Conservation (phyloP, 2,888 invertebrate genomes). For the Zaprionus bogoriensis region DNA sequence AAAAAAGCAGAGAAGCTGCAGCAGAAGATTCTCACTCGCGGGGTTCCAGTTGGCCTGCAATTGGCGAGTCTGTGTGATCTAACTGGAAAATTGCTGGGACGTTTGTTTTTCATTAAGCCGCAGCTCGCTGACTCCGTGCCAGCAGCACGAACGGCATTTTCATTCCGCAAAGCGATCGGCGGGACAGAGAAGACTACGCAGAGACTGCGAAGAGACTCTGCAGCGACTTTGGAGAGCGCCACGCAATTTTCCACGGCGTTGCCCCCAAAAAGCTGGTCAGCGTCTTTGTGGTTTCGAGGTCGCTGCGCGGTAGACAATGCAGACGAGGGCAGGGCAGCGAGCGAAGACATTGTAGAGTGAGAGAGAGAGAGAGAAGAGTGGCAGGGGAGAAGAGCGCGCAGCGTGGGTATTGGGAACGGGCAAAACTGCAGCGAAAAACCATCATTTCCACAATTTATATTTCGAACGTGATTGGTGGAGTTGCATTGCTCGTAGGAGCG, state of each 20-base stretch:
- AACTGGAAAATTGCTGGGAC: conserved; percentile 75
- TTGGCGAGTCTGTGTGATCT: conserved; percentile 38
- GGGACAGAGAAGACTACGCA: background rate
- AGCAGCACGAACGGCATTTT: conserved; percentile 73
- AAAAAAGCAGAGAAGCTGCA: conserved; percentile 46
- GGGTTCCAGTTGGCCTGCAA: background rate
- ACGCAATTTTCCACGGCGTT: conserved; percentile 71
- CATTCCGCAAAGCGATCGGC: conserved; percentile 73
- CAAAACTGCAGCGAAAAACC: conserved; percentile 64
- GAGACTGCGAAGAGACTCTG: background rate
- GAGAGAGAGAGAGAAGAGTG: background rate
- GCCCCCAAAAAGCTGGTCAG: conserved; percentile 51
- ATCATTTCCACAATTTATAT: conserved; percentile 83
- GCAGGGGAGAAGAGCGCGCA: background rate
- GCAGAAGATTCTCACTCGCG: conserved; percentile 15
- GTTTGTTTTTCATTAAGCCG: conserved; percentile 73
- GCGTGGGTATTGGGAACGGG: background rate
- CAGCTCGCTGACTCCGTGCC: conserved; percentile 36
- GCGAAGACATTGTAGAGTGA: background rate
- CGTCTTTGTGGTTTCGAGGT: conserved; percentile 71
- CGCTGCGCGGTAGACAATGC: conserved; percentile 25
- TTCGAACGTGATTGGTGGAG: conserved; percentile 81
- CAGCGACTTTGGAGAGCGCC: conserved; percentile 32
- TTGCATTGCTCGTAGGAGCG: conserved; percentile 7
- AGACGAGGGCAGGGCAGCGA: background rate